Percentiles rank a stretch among this genome's conserved stretches.
These are phyloP conservation scores for Nesogale talazaci DNA, from an alignment of 2,113 vertebrate genomes.

Conservation along the genomic window DNA sequence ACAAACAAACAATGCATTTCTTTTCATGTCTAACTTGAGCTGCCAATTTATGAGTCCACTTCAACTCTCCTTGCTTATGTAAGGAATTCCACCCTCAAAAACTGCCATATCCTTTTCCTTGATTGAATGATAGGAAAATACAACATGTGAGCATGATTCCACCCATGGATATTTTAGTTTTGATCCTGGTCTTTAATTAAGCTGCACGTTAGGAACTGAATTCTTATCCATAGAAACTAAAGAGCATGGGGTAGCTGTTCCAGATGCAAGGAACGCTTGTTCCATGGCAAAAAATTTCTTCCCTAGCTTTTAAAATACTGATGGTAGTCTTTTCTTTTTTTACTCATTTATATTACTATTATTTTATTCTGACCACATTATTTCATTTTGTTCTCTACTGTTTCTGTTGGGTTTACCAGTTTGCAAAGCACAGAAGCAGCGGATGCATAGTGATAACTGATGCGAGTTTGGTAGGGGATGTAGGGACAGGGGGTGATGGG, in stretches of 20 bases:
- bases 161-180: neutral
- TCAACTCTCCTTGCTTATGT: neutral
- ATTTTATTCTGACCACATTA: no score
- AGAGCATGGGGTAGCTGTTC: neutral
- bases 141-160: neutral
- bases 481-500: no score
- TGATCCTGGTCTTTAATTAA: neutral
- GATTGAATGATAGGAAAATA: conserved; percentile 21
- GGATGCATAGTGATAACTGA: no score
- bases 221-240: neutral
- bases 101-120: neutral
- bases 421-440: no score
- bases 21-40: neutral
- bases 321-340: no score
- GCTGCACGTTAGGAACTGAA: neutral
- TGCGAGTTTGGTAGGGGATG: no score
- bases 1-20: conserved; percentile 43
- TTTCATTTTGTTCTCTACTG: no score
- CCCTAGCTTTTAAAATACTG: no score
- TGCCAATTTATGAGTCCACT: neutral
- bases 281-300: no score
- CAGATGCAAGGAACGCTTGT: no score
- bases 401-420: no score
- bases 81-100: neutral
- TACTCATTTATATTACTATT: no score